Conservation (phyloP, 2,113 vertebrate genomes). For the Sinosuthora webbiana region DNA sequence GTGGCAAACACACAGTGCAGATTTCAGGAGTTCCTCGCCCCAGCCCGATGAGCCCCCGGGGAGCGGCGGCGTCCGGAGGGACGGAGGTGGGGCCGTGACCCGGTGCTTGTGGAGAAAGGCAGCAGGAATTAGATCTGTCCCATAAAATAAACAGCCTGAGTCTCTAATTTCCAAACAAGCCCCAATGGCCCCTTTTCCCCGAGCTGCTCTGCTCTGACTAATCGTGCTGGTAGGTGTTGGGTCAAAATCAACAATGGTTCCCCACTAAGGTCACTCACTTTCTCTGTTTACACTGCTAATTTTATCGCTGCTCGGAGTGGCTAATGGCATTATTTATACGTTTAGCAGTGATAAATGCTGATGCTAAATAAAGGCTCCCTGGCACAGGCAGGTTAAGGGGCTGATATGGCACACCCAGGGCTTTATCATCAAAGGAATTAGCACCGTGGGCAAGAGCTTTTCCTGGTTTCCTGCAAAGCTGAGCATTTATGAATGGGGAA, state of each 20-base stretch:
- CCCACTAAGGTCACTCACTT: conserved; percentile 69
- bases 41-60: background rate
- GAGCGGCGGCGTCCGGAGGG: background rate
- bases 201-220: conserved; percentile 64
- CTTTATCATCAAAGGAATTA: conserved; percentile 61
- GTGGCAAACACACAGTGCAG: background rate
- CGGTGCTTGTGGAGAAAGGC: background rate
- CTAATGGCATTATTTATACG: conserved; percentile 72
- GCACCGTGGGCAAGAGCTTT: background rate
- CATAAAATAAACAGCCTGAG: conserved; percentile 49
- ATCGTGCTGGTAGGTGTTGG: conserved; percentile 72
- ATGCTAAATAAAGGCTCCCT: conserved; percentile 67
- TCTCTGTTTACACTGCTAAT: conserved; percentile 77
- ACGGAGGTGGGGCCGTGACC: background rate
- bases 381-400: conserved; percentile 40
- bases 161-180: conserved; percentile 65
- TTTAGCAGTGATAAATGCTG: conserved; percentile 70
- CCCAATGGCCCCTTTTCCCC: conserved; percentile 39
- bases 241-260: conserved; percentile 73
- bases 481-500: conserved; percentile 28
- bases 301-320: conserved; percentile 72
- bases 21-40: background rate
- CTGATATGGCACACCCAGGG: conserved; percentile 59
- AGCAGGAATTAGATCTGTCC: conserved; percentile 46
- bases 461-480: conserved; percentile 32